These are phyloP conservation scores for Anaspis maculata DNA, from an alignment of 2,888 invertebrate genomes.

Conservation along the genomic window DNA sequence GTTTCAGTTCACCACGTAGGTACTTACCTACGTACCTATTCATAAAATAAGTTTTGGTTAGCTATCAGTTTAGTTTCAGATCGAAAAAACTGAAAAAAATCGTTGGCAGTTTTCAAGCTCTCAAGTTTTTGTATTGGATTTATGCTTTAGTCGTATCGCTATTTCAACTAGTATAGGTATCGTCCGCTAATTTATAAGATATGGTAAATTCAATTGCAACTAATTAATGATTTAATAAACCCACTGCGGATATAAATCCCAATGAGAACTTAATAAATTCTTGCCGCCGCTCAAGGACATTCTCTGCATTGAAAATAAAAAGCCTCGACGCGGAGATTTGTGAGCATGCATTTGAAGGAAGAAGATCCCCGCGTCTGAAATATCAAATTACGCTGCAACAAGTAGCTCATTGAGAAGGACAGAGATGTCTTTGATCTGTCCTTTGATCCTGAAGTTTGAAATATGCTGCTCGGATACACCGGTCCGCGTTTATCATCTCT, in stretches of 20 bases:
- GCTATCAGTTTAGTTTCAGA: neutral
- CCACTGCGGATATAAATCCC: no score
- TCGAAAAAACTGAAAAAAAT: neutral
- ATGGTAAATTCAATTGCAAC: no score
- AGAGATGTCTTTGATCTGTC: conserved; percentile 24
- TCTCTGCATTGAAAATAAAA: no score
- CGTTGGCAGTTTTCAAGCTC: no score
- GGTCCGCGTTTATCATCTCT: conserved; percentile 21
- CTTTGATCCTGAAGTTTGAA: conserved; percentile 19
- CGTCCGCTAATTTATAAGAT: no score
- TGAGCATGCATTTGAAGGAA: neutral
- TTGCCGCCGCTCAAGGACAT: no score
- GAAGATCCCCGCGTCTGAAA: conserved; percentile 1
- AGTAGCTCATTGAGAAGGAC: conserved; percentile 23
- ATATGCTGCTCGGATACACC: conserved; percentile 21
- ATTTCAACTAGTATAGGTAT: no score
- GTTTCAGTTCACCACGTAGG: neutral
- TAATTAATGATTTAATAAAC: no score
- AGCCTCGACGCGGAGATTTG: neutral
- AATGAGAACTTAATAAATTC: no score
- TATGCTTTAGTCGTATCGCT: no score
- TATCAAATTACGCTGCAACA: conserved; percentile 20
- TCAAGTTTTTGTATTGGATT: no score
- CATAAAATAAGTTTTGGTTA: neutral
- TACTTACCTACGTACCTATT: neutral